Evolutionary conservation across 2,888 invertebrate species (phyloP), one percentile per base, ranked within the genome.

Genomic region (Isotomurus palustris): DNA sequence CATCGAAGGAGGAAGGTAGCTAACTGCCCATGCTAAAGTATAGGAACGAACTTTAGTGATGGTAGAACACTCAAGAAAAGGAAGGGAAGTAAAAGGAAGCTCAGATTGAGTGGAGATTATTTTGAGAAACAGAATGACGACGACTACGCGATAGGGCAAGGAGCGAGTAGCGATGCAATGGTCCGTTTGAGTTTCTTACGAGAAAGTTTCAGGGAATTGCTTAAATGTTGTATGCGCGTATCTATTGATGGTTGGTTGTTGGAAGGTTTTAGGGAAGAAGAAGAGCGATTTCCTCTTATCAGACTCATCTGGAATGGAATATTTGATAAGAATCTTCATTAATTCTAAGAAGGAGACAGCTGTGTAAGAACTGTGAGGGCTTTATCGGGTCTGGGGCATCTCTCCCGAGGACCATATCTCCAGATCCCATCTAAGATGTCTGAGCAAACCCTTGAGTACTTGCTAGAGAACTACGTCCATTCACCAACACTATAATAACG

Each of bases 261-360:
- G 24, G 36, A 50, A 35, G 38, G 22, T 49, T 49, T 44, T 44
- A 24, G 50, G 38, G 12, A 36, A 57, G 62, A 36, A 57, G 62
- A 62, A 66, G 65, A 67, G 62, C 65, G 67, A 67, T 67, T 67
- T 67, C 60, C 56, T 53, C 60, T 68, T 61, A 68, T 68, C 68
- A 62, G 57, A 56, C 53, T 62, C 60, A 68, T 68, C 68, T 68
- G 61, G 66, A 68, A 68, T 68, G 64, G 68, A 65, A 67, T 65
- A 65, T 65, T 64, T 57, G 69, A 69, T 69, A 69, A 69, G 63
- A 66, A 69, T 69, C 69, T 69, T 67, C 66, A 69, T 69, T 67
- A 69, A 69, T 69, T 67, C 67, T 60, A 66, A 64, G 64, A 67
- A 69, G 59, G 65, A 69, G 69, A 69, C 69, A 69, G 69, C 67